A percentile compares a stretch with the other conserved stretches of the same genome.
Evolutionary conservation across 2,888 invertebrate species (phyloP).

Genomic region (Coenonympha glycerion): DNA sequence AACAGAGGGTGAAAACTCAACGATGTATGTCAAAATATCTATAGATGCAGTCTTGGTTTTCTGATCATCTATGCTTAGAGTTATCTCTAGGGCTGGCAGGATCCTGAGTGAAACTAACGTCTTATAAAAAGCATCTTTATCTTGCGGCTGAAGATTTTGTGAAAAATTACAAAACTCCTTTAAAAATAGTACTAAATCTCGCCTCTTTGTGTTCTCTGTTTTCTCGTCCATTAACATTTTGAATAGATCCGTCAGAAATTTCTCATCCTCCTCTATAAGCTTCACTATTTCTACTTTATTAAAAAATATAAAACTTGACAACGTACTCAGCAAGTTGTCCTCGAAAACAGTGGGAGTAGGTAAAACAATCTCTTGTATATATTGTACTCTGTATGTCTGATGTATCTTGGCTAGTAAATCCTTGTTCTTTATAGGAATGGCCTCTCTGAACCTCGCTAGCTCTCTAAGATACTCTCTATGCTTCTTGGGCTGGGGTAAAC

Average conservation of each 20-base stretch:
- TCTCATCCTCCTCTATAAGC: constrained; percentile 97
- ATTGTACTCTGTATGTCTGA: constrained; percentile 99
- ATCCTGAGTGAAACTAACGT: constrained; percentile 92
- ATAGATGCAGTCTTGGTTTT: constrained; percentile 97
- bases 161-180: constrained; percentile 99
- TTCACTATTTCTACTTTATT: constrained; percentile 99
- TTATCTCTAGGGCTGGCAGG: constrained; percentile 91
- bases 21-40: constrained; percentile 98
- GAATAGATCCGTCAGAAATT: constrained; percentile 96
- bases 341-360: constrained; percentile 99
- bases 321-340: constrained; percentile 97
- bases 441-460: constrained; percentile 93
- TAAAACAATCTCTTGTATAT: constrained; percentile 98
- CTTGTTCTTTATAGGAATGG: constrained; percentile 95
- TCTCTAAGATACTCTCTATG: constrained; percentile 97
- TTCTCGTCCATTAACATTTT: constrained; percentile 92
- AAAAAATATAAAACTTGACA: constrained; percentile 99
- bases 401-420: constrained; percentile 98
- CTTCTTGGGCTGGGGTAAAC: constrained; percentile 87
- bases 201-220: constrained; percentile 87
- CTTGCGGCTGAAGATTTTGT: constrained; percentile 97
- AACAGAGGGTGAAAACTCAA: constrained; percentile 98
- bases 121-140: constrained; percentile 98
- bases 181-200: constrained; percentile 96
- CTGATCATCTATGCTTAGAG: constrained; percentile 92